Percentiles rank a stretch among this genome's conserved stretches.
phyloP scores from a whole-genome alignment of 1,140 invertebrate species.

The Ooceraea biroi region DNA sequence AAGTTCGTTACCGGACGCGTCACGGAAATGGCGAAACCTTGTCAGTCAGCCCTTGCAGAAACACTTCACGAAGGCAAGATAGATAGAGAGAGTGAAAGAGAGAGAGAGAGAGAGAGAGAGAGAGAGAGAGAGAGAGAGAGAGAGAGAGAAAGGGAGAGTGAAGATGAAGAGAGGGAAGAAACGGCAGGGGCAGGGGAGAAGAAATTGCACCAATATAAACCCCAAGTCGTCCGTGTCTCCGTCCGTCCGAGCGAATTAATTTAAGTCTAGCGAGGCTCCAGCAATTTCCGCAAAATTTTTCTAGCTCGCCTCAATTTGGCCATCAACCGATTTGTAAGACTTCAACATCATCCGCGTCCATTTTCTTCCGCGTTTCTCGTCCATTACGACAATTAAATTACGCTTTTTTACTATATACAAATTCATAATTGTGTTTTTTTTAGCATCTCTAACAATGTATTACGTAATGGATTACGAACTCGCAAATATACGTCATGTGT shows the following conservation, averaged over 20 bases:
- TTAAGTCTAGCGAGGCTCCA: slow-evolving; percentile 78
- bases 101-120: neutral
- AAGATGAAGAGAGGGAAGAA: no score
- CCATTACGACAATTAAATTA: slow-evolving; percentile 12
- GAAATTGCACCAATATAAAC: slow-evolving; percentile 74
- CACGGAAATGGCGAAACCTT: slow-evolving; percentile 77
- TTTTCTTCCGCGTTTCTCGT: slow-evolving; percentile 32
- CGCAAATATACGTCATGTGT: neutral
- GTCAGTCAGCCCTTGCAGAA: slow-evolving; percentile 73
- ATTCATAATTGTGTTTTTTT: neutral
- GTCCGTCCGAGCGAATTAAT: slow-evolving; percentile 80
- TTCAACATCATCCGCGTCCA: slow-evolving; percentile 48
- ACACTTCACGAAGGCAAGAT: slow-evolving; percentile 57
- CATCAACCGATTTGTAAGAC: slow-evolving; percentile 50
- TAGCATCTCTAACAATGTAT: neutral
- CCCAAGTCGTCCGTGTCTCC: slow-evolving; percentile 66
- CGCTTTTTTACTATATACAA: neutral
- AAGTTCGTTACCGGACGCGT: slow-evolving; percentile 76
- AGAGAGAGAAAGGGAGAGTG: neutral
- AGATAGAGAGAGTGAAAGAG: neutral
- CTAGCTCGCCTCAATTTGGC: slow-evolving; percentile 72
- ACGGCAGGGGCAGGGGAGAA: neutral
- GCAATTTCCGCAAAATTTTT: slow-evolving; percentile 81
- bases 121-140: neutral
- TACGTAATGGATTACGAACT: neutral